Conservation (phyloP, 2,113 vertebrate species). For the Limanda limanda region DNA sequence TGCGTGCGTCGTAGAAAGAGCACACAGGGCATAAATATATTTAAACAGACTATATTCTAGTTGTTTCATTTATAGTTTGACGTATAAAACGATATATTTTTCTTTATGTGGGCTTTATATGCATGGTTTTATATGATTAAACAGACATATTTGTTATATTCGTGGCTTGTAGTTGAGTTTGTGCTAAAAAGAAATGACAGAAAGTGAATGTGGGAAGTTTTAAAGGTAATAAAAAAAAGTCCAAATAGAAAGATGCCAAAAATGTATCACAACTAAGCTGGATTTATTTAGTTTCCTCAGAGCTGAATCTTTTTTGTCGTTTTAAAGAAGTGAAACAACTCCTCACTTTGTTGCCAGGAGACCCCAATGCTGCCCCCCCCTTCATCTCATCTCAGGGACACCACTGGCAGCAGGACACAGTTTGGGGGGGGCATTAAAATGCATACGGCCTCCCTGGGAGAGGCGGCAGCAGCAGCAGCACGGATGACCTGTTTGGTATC, state of each 20-base stretch:
- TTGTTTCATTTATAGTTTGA: neutral
- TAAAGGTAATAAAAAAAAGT: too few species aligned
- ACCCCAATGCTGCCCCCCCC: neutral
- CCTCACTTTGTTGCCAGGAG: neutral
- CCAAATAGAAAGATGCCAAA: neutral
- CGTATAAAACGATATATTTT: too few species aligned
- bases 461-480: slow-evolving; percentile 25
- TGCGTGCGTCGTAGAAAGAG: neutral
- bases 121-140: too few species aligned
- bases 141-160: too few species aligned
- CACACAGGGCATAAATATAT: neutral
- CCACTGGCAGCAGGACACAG: slow-evolving; percentile 3
- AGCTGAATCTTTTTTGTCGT: neutral
- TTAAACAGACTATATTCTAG: neutral
- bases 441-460: slow-evolving; percentile 42
- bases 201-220: too few species aligned
- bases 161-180: too few species aligned
- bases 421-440: slow-evolving; percentile 49
- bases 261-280: neutral
- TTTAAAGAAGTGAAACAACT: slow-evolving; percentile 2
- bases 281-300: neutral
- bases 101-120: too few species aligned
- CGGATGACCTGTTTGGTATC: slow-evolving; percentile 64
- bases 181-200: neutral
- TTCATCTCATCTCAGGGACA: neutral